Evolutionary conservation across 2,888 invertebrate species (phyloP), one percentile per base, ranked within the genome.

Genomic region (Thysanoteuthis rhombus): DNA sequence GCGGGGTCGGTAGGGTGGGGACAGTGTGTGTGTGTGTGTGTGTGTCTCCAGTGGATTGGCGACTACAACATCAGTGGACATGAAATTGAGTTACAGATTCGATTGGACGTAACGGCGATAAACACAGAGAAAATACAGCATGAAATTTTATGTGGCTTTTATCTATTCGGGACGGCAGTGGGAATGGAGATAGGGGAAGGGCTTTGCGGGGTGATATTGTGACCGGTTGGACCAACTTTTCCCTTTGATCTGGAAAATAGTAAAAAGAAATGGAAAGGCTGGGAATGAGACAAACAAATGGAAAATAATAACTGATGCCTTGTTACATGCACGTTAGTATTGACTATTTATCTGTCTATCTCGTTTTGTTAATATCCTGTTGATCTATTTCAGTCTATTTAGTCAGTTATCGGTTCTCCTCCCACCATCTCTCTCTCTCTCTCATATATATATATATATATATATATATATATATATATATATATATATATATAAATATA

Each of bases 141-240:
- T 75, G 75, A n/a, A 75, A 75, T 75, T 75, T 75, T 75, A 75
- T 75, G 75, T 75, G 75, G n/a, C 75, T 75, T 75, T 75, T 75
- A 75, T 75, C 75, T 75, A 75, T 75, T n/a, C n/a, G 36, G 75
- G 75, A 36, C 75, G 75, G 25, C 75, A n/a, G 16, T 75, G 75
- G 10, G 75, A n/a, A n/a, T 36, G n/a, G 10, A 36, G 10, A 12
- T 1, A 36, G n/a, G n/a, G 36, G n/a, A 6, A 12, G 75, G 16
- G 28, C 28, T n/a, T n/a, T n/a, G n/a, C 6, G 28, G 25, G 58
- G 75, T n/a, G 10, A n/a, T 75, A 36, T 75, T 36, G n/a, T 75
- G 75, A 75, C 75, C 75, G 75, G 75, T 75, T n/a, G n/a, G 75
- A 75, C 75, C 75, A 36, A 36, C 75, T 36, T 75, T n/a, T 36